These are phyloP conservation scores for Meta bourneti DNA, from an alignment of 2,888 invertebrate species.

Conservation along the genomic window DNA sequence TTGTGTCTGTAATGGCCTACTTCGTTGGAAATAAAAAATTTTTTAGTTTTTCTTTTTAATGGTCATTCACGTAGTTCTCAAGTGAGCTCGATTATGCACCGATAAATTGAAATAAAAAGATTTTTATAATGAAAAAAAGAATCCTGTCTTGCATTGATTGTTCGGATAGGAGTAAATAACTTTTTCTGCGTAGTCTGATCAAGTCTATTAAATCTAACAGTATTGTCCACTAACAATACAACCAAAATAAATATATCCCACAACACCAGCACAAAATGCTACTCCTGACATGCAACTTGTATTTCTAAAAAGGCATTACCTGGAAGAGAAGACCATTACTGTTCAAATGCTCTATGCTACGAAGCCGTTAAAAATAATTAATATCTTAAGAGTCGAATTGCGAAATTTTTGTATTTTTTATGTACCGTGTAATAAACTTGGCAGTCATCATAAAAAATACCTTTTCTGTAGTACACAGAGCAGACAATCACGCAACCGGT, in stretches of 20 bases:
- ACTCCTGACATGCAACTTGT: background rate
- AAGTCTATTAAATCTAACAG: background rate
- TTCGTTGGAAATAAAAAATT: no score
- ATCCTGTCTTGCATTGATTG: background rate
- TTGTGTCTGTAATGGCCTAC: no score
- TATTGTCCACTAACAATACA: slow-evolving; percentile 3
- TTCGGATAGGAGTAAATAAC: background rate
- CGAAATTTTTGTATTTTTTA: slow-evolving; percentile 23
- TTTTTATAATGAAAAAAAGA: background rate
- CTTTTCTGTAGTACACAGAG: slow-evolving; percentile 4
- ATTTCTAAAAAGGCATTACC: background rate
- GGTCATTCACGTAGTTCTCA: no score
- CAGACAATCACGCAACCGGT: slow-evolving; percentile 13
- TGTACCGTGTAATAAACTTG: slow-evolving; percentile 20
- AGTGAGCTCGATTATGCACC: no score
- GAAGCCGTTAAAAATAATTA: slow-evolving; percentile 48
- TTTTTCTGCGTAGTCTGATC: background rate
- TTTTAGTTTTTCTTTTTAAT: no score
- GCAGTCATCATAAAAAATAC: slow-evolving; percentile 35
- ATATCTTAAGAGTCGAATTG: slow-evolving; percentile 23
- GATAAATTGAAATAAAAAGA: background rate
- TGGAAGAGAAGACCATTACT: slow-evolving; percentile 32
- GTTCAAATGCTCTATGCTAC: slow-evolving; percentile 24
- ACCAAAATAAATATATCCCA: background rate
- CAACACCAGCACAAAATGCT: background rate